A percentile compares a stretch with the other conserved stretches of the same genome.
phyloP scores from a whole-genome alignment of 2,888 invertebrate genomes.

The Calliscelio sp. region DNA sequence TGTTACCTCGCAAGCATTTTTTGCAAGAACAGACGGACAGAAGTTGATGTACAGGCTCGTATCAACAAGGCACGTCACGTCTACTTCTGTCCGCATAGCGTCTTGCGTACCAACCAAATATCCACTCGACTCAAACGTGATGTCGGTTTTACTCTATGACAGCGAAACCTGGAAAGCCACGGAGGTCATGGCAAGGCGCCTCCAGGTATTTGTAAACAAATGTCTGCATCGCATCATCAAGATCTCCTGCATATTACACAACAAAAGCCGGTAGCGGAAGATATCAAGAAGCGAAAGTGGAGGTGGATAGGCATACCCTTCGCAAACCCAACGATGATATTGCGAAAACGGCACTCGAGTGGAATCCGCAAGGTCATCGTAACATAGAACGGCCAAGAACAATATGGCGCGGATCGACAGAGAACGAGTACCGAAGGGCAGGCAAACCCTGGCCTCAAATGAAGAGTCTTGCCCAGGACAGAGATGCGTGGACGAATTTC shows the following conservation, averaged over 20 bases:
- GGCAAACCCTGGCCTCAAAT: not conserved
- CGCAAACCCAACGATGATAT: not conserved
- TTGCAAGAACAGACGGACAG: not conserved
- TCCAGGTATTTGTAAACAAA: conserved; percentile 5
- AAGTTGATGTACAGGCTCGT: not conserved
- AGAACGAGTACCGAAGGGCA: not conserved
- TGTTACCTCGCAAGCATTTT: conserved; percentile 8
- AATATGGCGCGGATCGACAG: not conserved
- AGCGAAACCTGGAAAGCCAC: not conserved
- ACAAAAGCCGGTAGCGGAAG: not conserved
- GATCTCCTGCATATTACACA: not conserved
- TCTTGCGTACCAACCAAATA: not conserved
- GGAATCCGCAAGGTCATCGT: conserved; percentile 11
- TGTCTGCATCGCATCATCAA: not conserved
- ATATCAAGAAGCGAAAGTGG: not conserved
- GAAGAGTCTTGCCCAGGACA: not conserved
- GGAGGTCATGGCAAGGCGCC: not conserved
- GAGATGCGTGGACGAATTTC: not conserved
- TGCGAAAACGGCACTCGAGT: not conserved
- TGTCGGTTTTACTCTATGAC: not conserved
- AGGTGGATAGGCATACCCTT: conserved; percentile 7
- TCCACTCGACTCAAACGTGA: not conserved
- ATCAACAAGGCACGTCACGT: not conserved
- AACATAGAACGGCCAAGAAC: not conserved
- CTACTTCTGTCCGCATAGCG: not conserved